Evolutionary conservation across 2,113 vertebrate genomes (phyloP).

Genomic region (Otolemur garnettii): DNA sequence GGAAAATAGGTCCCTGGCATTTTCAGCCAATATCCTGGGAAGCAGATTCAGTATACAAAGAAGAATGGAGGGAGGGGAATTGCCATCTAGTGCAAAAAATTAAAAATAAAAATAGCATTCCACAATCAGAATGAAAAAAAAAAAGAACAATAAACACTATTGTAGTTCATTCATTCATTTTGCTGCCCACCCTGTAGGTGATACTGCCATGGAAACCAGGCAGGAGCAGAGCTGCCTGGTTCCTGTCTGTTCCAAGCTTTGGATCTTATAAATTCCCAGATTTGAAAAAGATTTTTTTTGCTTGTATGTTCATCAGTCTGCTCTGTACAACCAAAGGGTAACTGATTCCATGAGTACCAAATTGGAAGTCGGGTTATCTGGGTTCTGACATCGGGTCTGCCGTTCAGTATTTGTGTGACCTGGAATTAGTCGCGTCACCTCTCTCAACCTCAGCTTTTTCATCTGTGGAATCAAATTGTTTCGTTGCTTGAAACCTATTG

Average conservation of each 20-base stretch:
- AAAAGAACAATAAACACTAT: neutral
- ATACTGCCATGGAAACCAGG: constrained; percentile 63
- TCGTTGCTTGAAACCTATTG: neutral
- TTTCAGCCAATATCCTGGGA: neutral
- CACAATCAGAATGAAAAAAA: neutral
- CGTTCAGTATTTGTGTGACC: constrained; percentile 25
- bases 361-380: neutral
- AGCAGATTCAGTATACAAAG: neutral
- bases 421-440: neutral
- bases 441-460: constrained; percentile 23
- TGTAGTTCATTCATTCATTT: constrained; percentile 36
- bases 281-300: constrained; percentile 31
- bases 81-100: neutral
- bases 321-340: neutral
- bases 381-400: constrained; percentile 14
- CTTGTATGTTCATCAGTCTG: neutral
- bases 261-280: constrained; percentile 6
- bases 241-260: constrained; percentile 16
- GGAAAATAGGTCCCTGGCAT: neutral
- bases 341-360: neutral
- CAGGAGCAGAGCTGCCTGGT: neutral
- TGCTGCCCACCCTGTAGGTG: neutral
- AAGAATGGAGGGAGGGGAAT: neutral
- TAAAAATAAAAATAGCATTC: neutral
- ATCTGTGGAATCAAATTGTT: constrained; percentile 10